Evolutionary conservation across 2,797 vertebrate genomes (phyloP).

Genomic region (Champsocephalus gunnari): DNA sequence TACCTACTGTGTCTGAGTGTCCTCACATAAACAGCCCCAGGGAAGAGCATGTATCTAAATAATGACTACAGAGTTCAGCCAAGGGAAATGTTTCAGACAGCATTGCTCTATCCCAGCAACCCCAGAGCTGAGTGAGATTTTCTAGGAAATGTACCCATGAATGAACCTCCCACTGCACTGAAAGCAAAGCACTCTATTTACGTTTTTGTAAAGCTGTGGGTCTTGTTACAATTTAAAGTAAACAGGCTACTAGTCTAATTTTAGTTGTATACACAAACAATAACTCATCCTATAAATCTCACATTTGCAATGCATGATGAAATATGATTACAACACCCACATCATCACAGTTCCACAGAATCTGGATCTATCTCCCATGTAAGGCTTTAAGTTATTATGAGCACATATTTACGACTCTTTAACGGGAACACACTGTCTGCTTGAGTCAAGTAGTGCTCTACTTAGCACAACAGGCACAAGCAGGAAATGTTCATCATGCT

Average conservation of each 20-base stretch:
- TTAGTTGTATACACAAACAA: too few relatives aligned
- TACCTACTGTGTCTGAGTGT: background rate
- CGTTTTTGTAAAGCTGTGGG: conserved; percentile 21
- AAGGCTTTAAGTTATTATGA: conserved; percentile 14
- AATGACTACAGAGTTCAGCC: conserved; percentile 16
- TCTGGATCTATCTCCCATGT: background rate
- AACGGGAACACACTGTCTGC: background rate
- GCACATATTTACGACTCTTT: conserved; percentile 8
- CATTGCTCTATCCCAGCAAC: conserved; percentile 42
- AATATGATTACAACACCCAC: background rate
- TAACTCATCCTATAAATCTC: background rate
- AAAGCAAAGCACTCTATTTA: background rate
- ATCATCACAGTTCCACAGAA: background rate
- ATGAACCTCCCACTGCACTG: conserved; percentile 48
- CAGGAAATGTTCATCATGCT: background rate
- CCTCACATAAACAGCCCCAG: conserved; percentile 30
- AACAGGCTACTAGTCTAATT: conserved; percentile 22
- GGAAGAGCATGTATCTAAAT: background rate
- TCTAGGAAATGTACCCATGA: conserved; percentile 67
- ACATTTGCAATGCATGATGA: background rate
- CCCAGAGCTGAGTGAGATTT: conserved; percentile 49
- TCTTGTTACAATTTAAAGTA: conserved; percentile 56
- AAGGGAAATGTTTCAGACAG: background rate
- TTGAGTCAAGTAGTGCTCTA: background rate
- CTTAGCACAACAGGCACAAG: conserved; percentile 16